phyloP scores from a whole-genome alignment of 2,797 vertebrate species.

The Pantherophis alleghaniensis region DNA sequence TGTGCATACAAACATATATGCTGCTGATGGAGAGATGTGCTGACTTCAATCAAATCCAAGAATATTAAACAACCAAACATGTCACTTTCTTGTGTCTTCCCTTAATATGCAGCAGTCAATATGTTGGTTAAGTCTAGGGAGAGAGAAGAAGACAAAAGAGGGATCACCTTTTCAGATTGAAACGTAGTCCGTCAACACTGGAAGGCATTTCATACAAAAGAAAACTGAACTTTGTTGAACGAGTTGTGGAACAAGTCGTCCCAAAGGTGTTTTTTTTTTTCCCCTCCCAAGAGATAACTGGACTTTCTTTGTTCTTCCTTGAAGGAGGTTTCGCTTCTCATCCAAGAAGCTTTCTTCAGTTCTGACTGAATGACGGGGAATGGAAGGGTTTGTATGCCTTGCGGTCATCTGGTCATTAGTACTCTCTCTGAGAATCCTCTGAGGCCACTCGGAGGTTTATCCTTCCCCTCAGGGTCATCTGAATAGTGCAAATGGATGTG shows the following conservation, averaged over 20 bases:
- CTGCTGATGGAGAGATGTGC: conserved; percentile 74
- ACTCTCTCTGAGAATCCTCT: not conserved
- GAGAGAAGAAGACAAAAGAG: conserved; percentile 59
- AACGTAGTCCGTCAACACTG: too few relatives aligned
- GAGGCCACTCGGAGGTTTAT: not conserved
- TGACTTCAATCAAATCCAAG: conserved; percentile 79
- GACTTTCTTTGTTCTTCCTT: not conserved
- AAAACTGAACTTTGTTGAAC: not conserved
- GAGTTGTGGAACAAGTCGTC: not conserved
- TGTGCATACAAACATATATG: conserved; percentile 77
- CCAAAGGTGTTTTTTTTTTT: not conserved
- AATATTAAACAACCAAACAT: conserved; percentile 79
- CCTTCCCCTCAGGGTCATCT: not conserved
- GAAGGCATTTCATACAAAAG: not conserved
- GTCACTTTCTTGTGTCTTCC: conserved; percentile 73
- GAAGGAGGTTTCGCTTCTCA: not conserved
- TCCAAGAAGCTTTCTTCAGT: not conserved
- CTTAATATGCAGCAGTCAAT: conserved; percentile 82
- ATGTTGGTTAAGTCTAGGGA: conserved; percentile 84
- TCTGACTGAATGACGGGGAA: not conserved
- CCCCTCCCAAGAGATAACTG: not conserved
- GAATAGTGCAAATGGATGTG: not conserved
- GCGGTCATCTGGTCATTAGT: not conserved
- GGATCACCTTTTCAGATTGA: not conserved
- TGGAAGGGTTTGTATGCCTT: not conserved